These are phyloP conservation scores for Boloria selene DNA, from an alignment of 2,888 invertebrate species.

Conservation along the genomic window DNA sequence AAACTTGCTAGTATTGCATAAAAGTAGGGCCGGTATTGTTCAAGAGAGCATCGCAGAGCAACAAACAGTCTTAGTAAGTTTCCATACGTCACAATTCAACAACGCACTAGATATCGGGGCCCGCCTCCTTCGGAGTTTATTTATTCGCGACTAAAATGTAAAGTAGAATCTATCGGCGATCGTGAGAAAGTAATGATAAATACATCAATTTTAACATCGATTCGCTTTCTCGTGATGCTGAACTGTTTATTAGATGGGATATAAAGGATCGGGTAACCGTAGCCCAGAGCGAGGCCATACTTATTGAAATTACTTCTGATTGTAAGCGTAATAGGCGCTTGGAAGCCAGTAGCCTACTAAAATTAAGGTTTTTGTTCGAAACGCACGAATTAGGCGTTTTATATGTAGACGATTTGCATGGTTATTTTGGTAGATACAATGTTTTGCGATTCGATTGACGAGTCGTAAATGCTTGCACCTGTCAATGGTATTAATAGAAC, in stretches of 20 bases:
- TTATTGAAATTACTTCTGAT: slow-evolving; percentile 82
- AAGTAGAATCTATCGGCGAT: slow-evolving; percentile 51
- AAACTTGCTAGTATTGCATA: background rate
- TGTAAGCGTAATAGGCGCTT: slow-evolving; percentile 72
- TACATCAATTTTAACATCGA: slow-evolving; percentile 77
- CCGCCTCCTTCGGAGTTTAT: slow-evolving; percentile 36
- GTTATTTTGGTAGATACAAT: slow-evolving; percentile 25
- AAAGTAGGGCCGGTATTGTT: background rate
- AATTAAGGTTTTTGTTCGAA: slow-evolving; percentile 72
- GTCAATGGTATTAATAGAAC: slow-evolving; percentile 4
- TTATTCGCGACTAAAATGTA: slow-evolving; percentile 47
- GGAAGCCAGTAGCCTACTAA: slow-evolving; percentile 70
- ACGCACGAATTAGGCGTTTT: slow-evolving; percentile 71
- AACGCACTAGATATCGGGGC: slow-evolving; percentile 12
- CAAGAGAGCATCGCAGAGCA: background rate
- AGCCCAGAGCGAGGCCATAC: slow-evolving; percentile 65
- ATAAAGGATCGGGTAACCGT: slow-evolving; percentile 70
- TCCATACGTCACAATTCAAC: slow-evolving; percentile 5
- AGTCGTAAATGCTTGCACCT: slow-evolving; percentile 7
- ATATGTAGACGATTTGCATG: slow-evolving; percentile 51
- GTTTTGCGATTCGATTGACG: slow-evolving; percentile 16
- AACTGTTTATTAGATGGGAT: slow-evolving; percentile 78
- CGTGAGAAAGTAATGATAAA: slow-evolving; percentile 81
- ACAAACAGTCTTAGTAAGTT: background rate
- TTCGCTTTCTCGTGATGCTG: slow-evolving; percentile 78